Evolutionary conservation across 2,797 vertebrate genomes (phyloP).

Genomic region (Eremophila alpestris): DNA sequence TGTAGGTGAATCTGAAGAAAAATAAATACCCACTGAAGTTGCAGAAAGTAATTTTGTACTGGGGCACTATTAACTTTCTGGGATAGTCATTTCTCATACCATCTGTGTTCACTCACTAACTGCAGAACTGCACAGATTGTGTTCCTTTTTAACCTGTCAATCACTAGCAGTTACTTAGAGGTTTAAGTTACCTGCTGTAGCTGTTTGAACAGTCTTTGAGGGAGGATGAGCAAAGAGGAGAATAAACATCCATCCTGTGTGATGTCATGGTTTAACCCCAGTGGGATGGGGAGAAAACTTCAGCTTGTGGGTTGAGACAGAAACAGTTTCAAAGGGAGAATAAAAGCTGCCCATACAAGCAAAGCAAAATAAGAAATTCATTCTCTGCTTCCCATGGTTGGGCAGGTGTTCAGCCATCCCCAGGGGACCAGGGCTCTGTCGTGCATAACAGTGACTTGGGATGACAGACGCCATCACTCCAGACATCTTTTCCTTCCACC

Average conservation of each 20-base stretch:
- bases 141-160: constrained; percentile 20
- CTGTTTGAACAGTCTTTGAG: not conserved
- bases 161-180: not conserved
- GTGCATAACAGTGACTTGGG: not conserved
- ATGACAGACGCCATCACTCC: not conserved
- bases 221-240: not conserved
- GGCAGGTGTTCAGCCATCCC: not conserved
- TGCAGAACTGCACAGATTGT: constrained; percentile 14
- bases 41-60: not conserved
- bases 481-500: not conserved
- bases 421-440: not conserved
- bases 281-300: not conserved
- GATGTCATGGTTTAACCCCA: not conserved
- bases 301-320: not conserved
- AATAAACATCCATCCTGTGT: not conserved
- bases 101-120: constrained; percentile 29
- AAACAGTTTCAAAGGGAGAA: not conserved
- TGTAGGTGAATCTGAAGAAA: not conserved
- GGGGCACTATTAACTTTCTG: not conserved
- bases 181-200: constrained; percentile 39
- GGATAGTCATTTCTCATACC: constrained; percentile 10
- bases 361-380: not conserved
- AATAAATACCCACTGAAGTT: not conserved
- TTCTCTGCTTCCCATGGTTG: not conserved
- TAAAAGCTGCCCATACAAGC: not conserved